Conservation (phyloP, 2,888 invertebrate genomes). For the Microctonus hyperodae region DNA sequence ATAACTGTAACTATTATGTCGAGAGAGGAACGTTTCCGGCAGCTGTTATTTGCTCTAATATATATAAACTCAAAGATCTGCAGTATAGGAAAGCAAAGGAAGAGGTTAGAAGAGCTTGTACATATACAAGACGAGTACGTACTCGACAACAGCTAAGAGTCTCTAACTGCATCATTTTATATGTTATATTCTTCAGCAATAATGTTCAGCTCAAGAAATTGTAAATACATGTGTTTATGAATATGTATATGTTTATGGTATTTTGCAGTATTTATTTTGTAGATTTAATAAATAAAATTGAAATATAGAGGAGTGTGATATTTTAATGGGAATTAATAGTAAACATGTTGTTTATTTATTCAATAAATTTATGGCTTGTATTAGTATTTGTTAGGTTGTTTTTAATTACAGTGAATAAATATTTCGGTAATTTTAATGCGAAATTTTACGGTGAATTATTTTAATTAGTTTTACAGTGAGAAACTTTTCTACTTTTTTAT, state of each 20-base stretch:
- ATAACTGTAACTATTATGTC: constrained; percentile 43
- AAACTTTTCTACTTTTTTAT: no score
- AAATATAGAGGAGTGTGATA: no score
- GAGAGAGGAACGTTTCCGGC: constrained; percentile 40
- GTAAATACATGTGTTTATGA: not conserved
- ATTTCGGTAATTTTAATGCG: no score
- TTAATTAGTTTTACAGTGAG: no score
- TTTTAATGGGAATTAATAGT: no score
- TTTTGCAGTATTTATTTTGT: no score
- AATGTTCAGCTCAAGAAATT: constrained; percentile 24
- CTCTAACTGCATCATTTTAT: constrained; percentile 18
- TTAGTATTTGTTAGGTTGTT: no score
- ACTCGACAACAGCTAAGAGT: constrained; percentile 24
- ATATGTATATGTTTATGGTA: not conserved
- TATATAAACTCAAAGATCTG: constrained; percentile 1
- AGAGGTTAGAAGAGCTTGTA: constrained; percentile 27
- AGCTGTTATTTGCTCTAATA: constrained; percentile 41
- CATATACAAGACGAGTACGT: constrained; percentile 30
- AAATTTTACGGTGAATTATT: no score
- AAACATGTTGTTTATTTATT: no score
- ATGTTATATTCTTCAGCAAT: constrained; percentile 28
- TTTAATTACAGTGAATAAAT: no score
- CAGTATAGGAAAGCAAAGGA: constrained; percentile 12
- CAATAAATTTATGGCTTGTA: no score
- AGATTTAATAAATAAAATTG: no score